phyloP scores from a whole-genome alignment of 2,113 vertebrate species.

The Corythaixoides concolor region DNA sequence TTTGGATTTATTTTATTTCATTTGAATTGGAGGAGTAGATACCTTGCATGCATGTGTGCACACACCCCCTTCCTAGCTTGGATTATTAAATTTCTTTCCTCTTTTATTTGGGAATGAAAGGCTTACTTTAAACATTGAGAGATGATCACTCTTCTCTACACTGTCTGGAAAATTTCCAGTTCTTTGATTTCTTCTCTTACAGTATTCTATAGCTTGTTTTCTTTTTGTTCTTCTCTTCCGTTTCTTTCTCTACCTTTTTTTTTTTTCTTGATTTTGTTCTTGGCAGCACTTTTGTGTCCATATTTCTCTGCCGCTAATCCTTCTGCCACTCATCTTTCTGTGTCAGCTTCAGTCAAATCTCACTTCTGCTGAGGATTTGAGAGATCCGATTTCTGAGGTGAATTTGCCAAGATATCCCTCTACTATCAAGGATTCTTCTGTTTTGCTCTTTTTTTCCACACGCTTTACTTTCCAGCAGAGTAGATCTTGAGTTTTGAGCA shows the following conservation, averaged over 20 bases:
- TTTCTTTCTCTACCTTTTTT: background rate
- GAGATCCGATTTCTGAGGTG: background rate
- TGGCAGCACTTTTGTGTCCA: background rate
- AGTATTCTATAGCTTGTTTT: background rate
- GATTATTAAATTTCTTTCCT: background rate
- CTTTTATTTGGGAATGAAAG: constrained; percentile 1
- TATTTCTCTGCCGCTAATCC: background rate
- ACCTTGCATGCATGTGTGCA: background rate
- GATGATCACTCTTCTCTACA: background rate
- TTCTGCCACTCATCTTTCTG: background rate
- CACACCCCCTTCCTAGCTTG: background rate
- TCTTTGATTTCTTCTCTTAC: background rate
- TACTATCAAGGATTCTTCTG: background rate
- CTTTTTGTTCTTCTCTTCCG: background rate
- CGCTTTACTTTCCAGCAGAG: background rate
- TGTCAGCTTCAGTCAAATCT: background rate
- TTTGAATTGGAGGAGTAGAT: background rate
- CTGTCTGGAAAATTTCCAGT: background rate
- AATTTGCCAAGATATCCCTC: background rate
- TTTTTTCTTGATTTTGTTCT: background rate
- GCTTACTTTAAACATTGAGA: background rate
- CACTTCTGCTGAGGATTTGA: background rate
- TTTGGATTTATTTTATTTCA: background rate
- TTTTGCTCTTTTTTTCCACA: background rate
- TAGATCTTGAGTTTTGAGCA: background rate